A percentile compares a stretch with the other conserved stretches of the same genome.
Conservation (phyloP, 2,113 vertebrate species). For the Mungos mungo region DNA sequence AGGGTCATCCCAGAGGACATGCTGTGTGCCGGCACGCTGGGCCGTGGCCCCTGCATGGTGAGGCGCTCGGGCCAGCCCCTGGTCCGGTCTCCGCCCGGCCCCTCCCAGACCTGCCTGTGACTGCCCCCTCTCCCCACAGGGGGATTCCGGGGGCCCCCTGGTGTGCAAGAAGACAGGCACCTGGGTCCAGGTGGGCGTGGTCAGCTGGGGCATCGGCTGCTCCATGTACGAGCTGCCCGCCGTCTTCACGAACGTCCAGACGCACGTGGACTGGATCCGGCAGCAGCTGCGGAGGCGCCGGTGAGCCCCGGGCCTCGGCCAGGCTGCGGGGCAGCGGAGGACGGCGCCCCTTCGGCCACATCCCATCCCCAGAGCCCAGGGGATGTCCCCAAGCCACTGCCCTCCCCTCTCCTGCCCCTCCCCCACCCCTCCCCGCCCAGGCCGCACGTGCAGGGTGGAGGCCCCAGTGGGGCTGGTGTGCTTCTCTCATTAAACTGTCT, state of each 20-base stretch:
- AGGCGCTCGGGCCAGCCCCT: accelerated
- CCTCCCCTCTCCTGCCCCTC: neutral
- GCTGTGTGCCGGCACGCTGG: slow-evolving; percentile 54
- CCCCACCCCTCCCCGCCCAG: neutral
- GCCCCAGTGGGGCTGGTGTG: neutral
- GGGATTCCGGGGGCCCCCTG: slow-evolving; percentile 47
- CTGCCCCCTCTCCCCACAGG: neutral
- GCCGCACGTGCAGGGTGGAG: neutral
- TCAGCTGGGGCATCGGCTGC: slow-evolving; percentile 87
- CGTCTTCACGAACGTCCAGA: slow-evolving; percentile 82
- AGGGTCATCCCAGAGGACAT: slow-evolving; percentile 33
- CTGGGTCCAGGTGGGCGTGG: slow-evolving; percentile 85
- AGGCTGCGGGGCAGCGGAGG: neutral
- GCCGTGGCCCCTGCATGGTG: slow-evolving; percentile 21
- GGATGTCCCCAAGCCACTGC: neutral
- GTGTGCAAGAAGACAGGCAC: slow-evolving; percentile 26
- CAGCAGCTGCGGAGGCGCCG: accelerated
- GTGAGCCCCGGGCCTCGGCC: neutral
- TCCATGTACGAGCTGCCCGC: slow-evolving; percentile 79
- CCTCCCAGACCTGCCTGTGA: accelerated
- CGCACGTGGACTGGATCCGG: slow-evolving; percentile 3
- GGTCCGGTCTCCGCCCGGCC: accelerated
- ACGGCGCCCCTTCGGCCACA: accelerated
- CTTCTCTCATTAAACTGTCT: neutral
- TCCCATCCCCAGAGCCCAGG: neutral